Conservation (phyloP, 2,797 vertebrate genomes). For the Lepidocolaptes lacrymiger region DNA sequence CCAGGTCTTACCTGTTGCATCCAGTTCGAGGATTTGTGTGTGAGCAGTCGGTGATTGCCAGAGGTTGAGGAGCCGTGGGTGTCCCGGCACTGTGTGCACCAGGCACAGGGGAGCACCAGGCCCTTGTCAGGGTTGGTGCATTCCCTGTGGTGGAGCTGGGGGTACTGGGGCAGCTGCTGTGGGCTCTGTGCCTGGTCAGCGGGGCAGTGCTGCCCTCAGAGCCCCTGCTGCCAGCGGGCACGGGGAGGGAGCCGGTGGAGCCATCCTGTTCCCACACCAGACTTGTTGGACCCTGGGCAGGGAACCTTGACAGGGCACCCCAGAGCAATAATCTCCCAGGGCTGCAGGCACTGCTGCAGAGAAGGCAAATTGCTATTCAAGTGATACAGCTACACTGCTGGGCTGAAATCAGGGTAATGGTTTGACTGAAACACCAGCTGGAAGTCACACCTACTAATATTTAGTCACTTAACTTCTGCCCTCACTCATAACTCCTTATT, state of each 20-base stretch:
- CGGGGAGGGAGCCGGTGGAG: not conserved
- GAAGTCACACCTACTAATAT: not conserved
- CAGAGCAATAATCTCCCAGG: not conserved
- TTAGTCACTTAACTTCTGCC: not conserved
- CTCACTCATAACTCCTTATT: not conserved
- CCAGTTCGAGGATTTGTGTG: not conserved
- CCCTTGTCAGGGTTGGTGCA: accelerated
- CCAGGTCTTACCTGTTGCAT: not conserved
- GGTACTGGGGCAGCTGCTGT: not conserved
- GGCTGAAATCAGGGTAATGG: not conserved
- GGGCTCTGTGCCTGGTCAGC: not conserved
- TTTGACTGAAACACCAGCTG: not conserved
- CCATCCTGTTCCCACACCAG: accelerated
- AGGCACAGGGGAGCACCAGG: accelerated
- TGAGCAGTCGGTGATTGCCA: not conserved
- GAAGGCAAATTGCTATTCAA: not conserved
- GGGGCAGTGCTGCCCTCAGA: not conserved
- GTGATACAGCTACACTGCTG: not conserved
- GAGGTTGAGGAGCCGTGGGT: not conserved
- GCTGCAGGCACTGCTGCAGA: not conserved
- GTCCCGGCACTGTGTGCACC: accelerated
- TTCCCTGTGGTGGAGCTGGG: accelerated
- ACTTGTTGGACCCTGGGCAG: accelerated
- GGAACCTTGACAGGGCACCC: accelerated
- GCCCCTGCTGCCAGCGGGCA: not conserved